Evolutionary conservation across 2,888 invertebrate genomes (phyloP), one percentile per base, ranked within the genome.

Genomic region (Acrobasis suavella): DNA sequence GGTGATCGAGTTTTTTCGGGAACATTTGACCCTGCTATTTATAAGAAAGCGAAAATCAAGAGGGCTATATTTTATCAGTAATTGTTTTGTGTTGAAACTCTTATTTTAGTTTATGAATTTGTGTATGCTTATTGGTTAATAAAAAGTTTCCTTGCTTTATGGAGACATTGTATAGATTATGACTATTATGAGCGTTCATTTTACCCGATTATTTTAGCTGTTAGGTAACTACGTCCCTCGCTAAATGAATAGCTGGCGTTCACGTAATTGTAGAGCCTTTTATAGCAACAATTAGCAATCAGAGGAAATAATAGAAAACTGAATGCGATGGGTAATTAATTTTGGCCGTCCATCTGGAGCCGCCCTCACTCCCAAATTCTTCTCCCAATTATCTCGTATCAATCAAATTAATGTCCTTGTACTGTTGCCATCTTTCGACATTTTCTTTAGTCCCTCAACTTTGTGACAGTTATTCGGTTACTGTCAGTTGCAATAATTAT

Each of bases 1-100:
- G 77, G 76, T 77, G 75, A 78, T 76, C 78, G 74, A 77, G 79
- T 80, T 85, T 81, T 85, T 81, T 73, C 64, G 69, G 73, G 69
- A 70, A 67, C 72, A 75, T 72, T 79, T 76, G 77, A 76, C 77
- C 77, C 76, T 69, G 68, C 72, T 75, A 76, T 75, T 77, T 75
- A 78, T 77, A 72, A 74, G 67, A 67, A 75, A 75, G 71, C 72
- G 74, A 72, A 74, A 77, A 74, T 71, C 71, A 73, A 75, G 73
- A 73, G 71, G 69, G 72, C 71, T 69, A 72, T 75, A 77, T 78
- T 77, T 77, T 70, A 70, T 65, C 67, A 65, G 67, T 61, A 1
- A 46, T 14, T 49, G 22, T 58, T 42, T 37, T 60, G 16, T 59
- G 22, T 22, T 50, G 50, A 9, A 58, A 14, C 16, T 22, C 46